Percentiles rank a stretch among this genome's conserved stretches.
phyloP scores from a whole-genome alignment of 2,797 vertebrate genomes.

The Anguilla megastoma region DNA sequence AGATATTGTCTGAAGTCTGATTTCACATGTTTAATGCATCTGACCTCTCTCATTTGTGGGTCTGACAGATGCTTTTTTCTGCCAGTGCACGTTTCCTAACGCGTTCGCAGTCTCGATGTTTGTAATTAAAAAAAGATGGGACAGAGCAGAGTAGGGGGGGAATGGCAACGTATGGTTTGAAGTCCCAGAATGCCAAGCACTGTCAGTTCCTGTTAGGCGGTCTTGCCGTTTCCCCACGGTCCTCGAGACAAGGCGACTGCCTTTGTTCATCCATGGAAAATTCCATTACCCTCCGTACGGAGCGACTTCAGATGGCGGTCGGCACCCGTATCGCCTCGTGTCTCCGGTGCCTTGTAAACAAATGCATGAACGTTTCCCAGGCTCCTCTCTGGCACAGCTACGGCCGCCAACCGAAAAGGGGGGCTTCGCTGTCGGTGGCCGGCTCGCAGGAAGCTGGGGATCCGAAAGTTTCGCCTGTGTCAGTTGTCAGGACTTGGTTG shows the following conservation, averaged over 20 bases:
- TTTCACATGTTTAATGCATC: slow-evolving; percentile 29
- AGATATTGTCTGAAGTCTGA: slow-evolving; percentile 12
- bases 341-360: slow-evolving; percentile 57
- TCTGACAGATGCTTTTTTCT: slow-evolving; percentile 19
- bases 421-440: not conserved
- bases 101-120: slow-evolving; percentile 4
- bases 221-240: slow-evolving; percentile 48
- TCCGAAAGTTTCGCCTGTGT: not conserved
- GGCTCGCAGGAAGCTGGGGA: not conserved
- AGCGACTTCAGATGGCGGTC: slow-evolving; percentile 68
- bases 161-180: slow-evolving; percentile 27
- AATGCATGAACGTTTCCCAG: slow-evolving; percentile 50
- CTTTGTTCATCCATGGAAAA: slow-evolving; percentile 72
- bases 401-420: not conserved
- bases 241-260: slow-evolving; percentile 59
- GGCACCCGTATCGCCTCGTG: slow-evolving; percentile 25
- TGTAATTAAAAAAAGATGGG: slow-evolving; percentile 31
- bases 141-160: slow-evolving; percentile 43
- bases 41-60: slow-evolving; percentile 17
- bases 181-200: slow-evolving; percentile 35
- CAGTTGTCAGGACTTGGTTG: not conserved
- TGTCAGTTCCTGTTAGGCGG: slow-evolving; percentile 56
- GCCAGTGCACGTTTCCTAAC: not conserved
- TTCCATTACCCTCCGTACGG: slow-evolving; percentile 71
- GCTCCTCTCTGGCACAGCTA: not conserved